These are phyloP conservation scores for Pogonognathellus flavescens DNA, from an alignment of 1,140 invertebrate species.

Conservation along the genomic window DNA sequence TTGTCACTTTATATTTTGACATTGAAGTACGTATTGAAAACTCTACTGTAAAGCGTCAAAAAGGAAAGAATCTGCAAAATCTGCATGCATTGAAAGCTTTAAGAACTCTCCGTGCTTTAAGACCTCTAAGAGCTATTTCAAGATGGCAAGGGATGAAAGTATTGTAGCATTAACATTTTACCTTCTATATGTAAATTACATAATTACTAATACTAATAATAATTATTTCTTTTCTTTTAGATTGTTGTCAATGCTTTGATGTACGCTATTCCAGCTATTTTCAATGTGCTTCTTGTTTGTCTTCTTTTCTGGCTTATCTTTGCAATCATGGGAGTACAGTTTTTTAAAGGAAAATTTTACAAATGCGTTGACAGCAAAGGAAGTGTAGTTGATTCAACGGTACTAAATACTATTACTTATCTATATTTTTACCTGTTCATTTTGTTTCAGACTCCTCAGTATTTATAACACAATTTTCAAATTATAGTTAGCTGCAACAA, in stretches of 20 bases:
- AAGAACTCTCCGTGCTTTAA: slow-evolving; percentile 76
- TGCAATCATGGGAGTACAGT: slow-evolving; percentile 93
- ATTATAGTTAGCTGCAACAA: slow-evolving; percentile 17
- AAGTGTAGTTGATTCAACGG: not conserved
- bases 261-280: slow-evolving; percentile 94
- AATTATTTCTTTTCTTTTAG: slow-evolving; percentile 68
- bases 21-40: not conserved
- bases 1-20: not conserved
- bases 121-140: slow-evolving; percentile 88
- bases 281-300: slow-evolving; percentile 92
- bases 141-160: slow-evolving; percentile 93
- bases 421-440: not conserved
- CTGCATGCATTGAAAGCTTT: slow-evolving; percentile 89
- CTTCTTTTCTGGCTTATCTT: slow-evolving; percentile 94
- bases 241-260: slow-evolving; percentile 94
- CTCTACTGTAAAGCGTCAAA: not conserved
- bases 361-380: slow-evolving; percentile 87
- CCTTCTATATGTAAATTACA: not conserved
- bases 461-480: not conserved
- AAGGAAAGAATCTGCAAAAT: slow-evolving; percentile 69
- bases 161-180: slow-evolving; percentile 65
- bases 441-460: not conserved
- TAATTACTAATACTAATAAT: too few relatives aligned
- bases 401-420: slow-evolving; percentile 34
- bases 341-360: slow-evolving; percentile 87